Base-by-base conservation (phyloP, 2,888 invertebrate genomes). In the Sinohyriopsis cumingii region DNA sequence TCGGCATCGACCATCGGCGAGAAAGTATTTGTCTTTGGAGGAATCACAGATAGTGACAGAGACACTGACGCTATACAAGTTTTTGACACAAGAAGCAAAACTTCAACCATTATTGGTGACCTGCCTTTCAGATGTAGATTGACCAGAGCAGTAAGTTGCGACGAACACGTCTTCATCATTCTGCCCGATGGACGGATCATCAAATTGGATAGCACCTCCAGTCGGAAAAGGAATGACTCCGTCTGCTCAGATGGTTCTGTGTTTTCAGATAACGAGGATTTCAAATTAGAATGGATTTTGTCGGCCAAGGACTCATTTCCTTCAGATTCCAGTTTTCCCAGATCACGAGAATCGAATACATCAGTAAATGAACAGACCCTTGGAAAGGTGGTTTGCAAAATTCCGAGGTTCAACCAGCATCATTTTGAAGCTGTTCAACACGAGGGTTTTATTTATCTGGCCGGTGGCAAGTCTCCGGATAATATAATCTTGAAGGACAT, bases 381-480 rank as follows among this genome's bases (percentile, higher is more conserved):
- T 7, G 80, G 79, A 20, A 78, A 74, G 71, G 67, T 82, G 1
- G 67, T 69, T 6, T 78, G 79, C 25, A 70, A 75, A 22, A 69
- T 82, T n/a, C 63, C 64, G 15, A 75, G 73, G 24, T 80, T 82
- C 63, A 80, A 80, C 57, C 82, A 80, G 53, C 80, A 80, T 65
- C 84, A 83, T 59, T 84, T 84, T 67, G 84, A 83, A 59, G 81
- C 80, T n/a, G 75, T 83, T 53, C 84, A 84, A 69, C 78, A 81
- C 63, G 66, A 76, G 45, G 83, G 84, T 0, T 71, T 82, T 56
- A 71, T 82, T 15, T 72, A 82, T 53, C 74, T 84, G 5, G 80
- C 81, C 18, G 84, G 84, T 1, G 84, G 83, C 24, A 84, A 84
- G 71, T 79, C 81, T n/a, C 80, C 82, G 1, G 83, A 82, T 68